Evolutionary conservation across 2,797 vertebrate species (phyloP).

Genomic region (Acropternis orthonyx): DNA sequence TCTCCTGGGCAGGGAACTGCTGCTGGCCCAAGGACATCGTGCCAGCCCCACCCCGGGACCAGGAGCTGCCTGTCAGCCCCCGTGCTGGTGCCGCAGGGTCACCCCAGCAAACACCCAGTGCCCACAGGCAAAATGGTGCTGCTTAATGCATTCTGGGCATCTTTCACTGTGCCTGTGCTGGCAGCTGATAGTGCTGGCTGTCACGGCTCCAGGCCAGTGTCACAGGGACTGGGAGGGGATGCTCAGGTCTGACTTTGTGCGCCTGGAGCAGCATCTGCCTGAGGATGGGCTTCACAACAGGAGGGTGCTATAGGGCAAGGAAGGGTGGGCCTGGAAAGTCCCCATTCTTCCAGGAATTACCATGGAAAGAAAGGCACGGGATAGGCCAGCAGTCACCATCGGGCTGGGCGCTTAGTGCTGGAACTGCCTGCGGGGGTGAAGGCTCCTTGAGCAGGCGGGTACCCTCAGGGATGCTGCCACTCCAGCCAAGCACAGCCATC

Average conservation of each 20-base stretch:
- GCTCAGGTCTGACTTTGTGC: not conserved
- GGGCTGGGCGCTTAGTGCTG: rapidly evolving
- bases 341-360: not conserved
- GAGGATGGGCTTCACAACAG: not conserved
- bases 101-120: not conserved
- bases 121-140: not conserved
- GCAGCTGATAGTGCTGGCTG: not conserved
- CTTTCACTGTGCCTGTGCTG: not conserved
- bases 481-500: not conserved
- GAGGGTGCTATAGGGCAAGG: not conserved
- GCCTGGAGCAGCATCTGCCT: not conserved
- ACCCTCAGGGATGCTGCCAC: not conserved
- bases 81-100: not conserved
- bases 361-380: not conserved
- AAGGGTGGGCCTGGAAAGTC: not conserved
- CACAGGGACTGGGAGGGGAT: not conserved
- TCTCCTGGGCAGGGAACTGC: not conserved
- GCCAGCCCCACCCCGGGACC: not conserved
- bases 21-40: rapidly evolving
- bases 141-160: not conserved
- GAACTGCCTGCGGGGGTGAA: not conserved
- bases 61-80: not conserved
- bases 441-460: rapidly evolving
- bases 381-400: not conserved
- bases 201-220: not conserved